Evolutionary conservation across 1,140 invertebrate species (phyloP), one percentile per base, ranked within the genome.

Genomic region (Drosophila kurseongensis): DNA sequence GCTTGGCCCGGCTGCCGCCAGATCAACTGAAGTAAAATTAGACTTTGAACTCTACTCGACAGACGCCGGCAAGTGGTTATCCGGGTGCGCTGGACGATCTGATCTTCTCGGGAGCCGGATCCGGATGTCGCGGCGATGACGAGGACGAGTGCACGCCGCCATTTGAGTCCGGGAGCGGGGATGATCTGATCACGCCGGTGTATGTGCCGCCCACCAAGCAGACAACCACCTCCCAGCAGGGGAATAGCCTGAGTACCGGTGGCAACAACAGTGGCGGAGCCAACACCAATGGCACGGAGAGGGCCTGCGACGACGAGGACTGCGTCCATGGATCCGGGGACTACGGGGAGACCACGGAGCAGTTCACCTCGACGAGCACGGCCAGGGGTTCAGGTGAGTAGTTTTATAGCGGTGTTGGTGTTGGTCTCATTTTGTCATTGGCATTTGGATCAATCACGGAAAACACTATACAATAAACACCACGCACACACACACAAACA

Each of bases 181-280:
- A 98, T 91, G 97, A 98, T 90, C 94, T 98, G 13, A 98, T 98
- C 55, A 98, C 97, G 0, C 97, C 97, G 0, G 97, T 98, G 0
- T 98, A 98, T 92, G 96, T 97, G 12, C 96, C 97, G 16, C 95
- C 96, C 5, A 97, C 97, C 23, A 94, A 95, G 71, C 94, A 95
- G 61, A 95, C 96, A 16, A 94, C 95, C 13, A 94, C 86, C 91
- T 63, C 94, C 93, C 47, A 95, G 94, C 78, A 85, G 92, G 55
- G 69, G 47, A 88, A 73, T 42, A 91, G 48, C 57, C 42, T 75
- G 13, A 86, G 60, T 29, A 65, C 56, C 42, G 57, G 63, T 14
- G 74, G 58, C 8, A 42, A 47, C 14, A 63, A 36, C 18, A 62
- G 47, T 5, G 54, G 55, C 35, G 44, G 58, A 14, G 62, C 16